Conservation (phyloP, 1,140 invertebrate genomes). For the Drosophila melanica region DNA sequence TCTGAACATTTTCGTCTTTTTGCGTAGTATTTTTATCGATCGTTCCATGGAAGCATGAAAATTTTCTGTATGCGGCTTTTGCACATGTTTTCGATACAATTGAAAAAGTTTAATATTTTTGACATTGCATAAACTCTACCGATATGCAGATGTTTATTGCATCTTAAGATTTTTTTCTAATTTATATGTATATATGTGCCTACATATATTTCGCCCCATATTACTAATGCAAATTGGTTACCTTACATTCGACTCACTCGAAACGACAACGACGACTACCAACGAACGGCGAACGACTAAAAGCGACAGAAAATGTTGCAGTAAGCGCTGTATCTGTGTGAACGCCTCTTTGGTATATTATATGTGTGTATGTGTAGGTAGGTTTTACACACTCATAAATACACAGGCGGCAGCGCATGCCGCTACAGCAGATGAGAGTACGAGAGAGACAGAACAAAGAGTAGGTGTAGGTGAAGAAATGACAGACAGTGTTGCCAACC, state of each 20-base stretch:
- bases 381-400: constrained; percentile 14
- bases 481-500: constrained; percentile 44
- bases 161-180: constrained; percentile 40
- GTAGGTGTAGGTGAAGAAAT: constrained; percentile 35
- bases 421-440: constrained; percentile 34
- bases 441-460: constrained; percentile 23
- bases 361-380: constrained; percentile 19
- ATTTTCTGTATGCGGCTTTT: constrained; percentile 48
- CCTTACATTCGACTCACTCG: constrained; percentile 81
- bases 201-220: constrained; percentile 67
- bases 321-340: constrained; percentile 59
- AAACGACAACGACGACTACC: constrained; percentile 80
- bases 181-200: constrained; percentile 18
- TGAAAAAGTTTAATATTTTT: constrained; percentile 1
- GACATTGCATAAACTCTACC: constrained; percentile 28
- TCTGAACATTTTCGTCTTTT: constrained; percentile 67
- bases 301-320: constrained; percentile 69
- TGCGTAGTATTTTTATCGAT: constrained; percentile 77
- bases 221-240: constrained; percentile 66
- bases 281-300: constrained; percentile 74
- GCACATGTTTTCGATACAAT: constrained; percentile 32
- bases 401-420: constrained; percentile 49
- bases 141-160: constrained; percentile 50
- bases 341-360: constrained; percentile 25
- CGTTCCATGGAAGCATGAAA: constrained; percentile 55